These are phyloP conservation scores for Chrysoperla carnea DNA, from an alignment of 1,140 invertebrate genomes.

Conservation along the genomic window DNA sequence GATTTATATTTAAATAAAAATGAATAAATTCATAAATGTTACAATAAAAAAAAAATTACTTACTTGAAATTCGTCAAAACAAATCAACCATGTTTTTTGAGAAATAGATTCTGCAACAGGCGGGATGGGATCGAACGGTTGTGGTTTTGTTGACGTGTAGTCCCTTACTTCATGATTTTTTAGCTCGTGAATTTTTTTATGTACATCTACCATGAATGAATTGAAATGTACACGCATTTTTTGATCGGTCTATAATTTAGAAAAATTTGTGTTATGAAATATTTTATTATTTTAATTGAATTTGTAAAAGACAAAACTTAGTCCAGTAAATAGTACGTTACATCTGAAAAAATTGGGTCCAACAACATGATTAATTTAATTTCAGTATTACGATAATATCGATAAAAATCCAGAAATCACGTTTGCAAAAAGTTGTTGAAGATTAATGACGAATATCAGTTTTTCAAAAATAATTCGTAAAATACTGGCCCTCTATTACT, in stretches of 20 bases:
- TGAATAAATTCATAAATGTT: neutral
- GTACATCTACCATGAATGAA: slow-evolving; percentile 94
- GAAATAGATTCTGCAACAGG: slow-evolving; percentile 80
- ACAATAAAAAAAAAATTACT: slow-evolving; percentile 5
- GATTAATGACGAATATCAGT: too few species aligned
- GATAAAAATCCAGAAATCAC: too few species aligned
- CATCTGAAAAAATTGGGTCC: too few species aligned
- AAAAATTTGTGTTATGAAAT: too few species aligned
- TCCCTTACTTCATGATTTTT: slow-evolving; percentile 51
- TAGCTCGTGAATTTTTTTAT: slow-evolving; percentile 64
- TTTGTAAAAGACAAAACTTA: too few species aligned
- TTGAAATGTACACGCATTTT: slow-evolving; percentile 91
- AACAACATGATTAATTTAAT: too few species aligned
- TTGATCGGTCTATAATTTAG: slow-evolving; percentile 26
- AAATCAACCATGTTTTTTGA: slow-evolving; percentile 77
- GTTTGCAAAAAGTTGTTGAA: too few species aligned
- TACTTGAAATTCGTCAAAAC: slow-evolving; percentile 99
- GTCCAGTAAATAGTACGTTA: too few species aligned
- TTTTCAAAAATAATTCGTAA: too few species aligned
- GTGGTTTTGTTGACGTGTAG: slow-evolving; percentile 40
- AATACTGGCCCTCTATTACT: too few species aligned
- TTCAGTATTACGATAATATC: too few species aligned
- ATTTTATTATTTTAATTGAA: too few species aligned
- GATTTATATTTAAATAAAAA: slow-evolving; percentile 1
- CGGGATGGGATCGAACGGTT: slow-evolving; percentile 84